These are phyloP conservation scores for Phataginus tetradactyla DNA, from an alignment of 2,797 vertebrate genomes.

Conservation along the genomic window DNA sequence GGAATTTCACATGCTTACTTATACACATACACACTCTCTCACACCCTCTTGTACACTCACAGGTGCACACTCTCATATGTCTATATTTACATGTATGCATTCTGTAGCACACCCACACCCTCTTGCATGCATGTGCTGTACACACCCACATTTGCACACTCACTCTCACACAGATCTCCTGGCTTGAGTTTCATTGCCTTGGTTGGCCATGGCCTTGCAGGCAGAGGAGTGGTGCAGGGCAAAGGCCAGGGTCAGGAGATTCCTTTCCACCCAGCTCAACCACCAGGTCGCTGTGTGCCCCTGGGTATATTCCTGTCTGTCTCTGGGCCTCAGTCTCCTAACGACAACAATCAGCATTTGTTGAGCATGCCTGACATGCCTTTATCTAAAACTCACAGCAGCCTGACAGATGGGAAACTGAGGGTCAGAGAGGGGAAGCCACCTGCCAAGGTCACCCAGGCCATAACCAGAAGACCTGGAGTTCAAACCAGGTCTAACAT, in stretches of 20 bases:
- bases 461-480: not conserved
- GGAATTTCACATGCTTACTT: not conserved
- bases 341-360: not conserved
- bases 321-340: not conserved
- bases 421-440: not conserved
- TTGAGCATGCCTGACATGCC: not conserved
- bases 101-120: no score
- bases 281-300: not conserved
- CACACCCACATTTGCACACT: accelerated
- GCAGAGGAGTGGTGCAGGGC: not conserved
- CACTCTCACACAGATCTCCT: not conserved
- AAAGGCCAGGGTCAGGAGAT: not conserved
- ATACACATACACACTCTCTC: no score
- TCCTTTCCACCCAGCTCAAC: not conserved
- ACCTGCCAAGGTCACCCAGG: not conserved
- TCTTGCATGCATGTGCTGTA: not conserved
- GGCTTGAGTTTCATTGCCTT: not conserved
- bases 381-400: not conserved
- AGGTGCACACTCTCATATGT: not conserved
- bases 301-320: not conserved
- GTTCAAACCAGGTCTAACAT: not conserved
- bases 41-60: no score
- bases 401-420: not conserved
- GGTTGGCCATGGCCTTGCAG: not conserved
- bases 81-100: not conserved